These are phyloP conservation scores for Lepidostoma basale DNA, from an alignment of 1,140 invertebrate genomes.

Conservation along the genomic window DNA sequence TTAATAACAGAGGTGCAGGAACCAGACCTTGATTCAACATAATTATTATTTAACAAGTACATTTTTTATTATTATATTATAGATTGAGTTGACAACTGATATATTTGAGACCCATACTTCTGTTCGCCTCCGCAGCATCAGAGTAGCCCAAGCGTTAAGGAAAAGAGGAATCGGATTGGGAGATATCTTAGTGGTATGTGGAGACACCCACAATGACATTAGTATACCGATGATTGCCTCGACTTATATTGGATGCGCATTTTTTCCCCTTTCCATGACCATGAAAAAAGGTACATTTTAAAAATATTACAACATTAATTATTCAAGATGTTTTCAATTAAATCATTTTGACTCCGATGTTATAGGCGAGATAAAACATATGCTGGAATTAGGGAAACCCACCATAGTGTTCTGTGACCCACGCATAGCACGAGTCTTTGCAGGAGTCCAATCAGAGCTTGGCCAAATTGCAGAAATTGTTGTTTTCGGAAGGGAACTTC, in stretches of 20 bases:
- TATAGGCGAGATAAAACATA: too few species aligned
- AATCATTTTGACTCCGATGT: too few species aligned
- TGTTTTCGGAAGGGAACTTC: slow-evolving; percentile 25
- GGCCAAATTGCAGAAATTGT: slow-evolving; percentile 16
- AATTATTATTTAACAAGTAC: background rate
- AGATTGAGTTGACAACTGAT: slow-evolving; percentile 12
- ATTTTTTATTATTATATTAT: slow-evolving; percentile 2
- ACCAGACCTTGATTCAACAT: too few species aligned
- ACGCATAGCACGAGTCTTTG: slow-evolving; percentile 25
- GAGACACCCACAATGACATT: slow-evolving; percentile 25
- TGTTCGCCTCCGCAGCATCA: slow-evolving; percentile 25
- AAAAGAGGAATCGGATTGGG: slow-evolving; percentile 1
- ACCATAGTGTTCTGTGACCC: too few species aligned
- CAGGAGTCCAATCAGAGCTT: slow-evolving; percentile 25
- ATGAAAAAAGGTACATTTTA: too few species aligned
- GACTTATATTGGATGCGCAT: too few species aligned
- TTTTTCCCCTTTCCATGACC: too few species aligned
- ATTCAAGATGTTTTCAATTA: too few species aligned
- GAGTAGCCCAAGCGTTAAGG: slow-evolving; percentile 29
- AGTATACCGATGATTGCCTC: too few species aligned
- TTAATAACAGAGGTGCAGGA: too few species aligned
- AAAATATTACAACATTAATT: too few species aligned
- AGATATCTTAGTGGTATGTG: slow-evolving; percentile 32
- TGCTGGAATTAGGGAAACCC: too few species aligned
- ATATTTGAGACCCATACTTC: slow-evolving; percentile 36